Conservation (phyloP, 2,797 vertebrate genomes). For the Microtus agrestis region DNA sequence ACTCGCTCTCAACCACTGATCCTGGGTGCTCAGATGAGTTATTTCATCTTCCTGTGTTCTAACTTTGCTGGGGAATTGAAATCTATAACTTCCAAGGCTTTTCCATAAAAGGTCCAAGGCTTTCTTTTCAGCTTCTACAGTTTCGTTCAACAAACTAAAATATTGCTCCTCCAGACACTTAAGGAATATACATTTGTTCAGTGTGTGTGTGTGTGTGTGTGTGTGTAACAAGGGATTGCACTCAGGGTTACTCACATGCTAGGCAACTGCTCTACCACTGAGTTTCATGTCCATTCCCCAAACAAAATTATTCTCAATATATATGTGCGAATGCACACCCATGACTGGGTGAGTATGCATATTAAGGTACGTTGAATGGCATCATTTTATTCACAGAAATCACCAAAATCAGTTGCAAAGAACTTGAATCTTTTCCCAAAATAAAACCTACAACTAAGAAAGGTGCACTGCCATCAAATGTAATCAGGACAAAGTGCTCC, state of each 20-base stretch:
- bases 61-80: not conserved
- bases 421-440: slow-evolving; percentile 4
- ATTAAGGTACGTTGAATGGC: not conserved
- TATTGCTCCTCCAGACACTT: not conserved
- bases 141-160: slow-evolving; percentile 8
- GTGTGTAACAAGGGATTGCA: not conserved
- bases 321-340: not conserved
- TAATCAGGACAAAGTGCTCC: not conserved
- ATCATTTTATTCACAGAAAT: not conserved
- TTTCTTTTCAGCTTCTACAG: not conserved
- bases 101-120: not conserved
- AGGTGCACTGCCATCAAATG: not conserved
- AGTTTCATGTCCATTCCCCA: not conserved
- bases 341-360: not conserved
- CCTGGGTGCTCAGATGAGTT: not conserved
- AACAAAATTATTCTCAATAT: not conserved
- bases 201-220: not conserved
- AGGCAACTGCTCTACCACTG: not conserved
- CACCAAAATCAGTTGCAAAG: slow-evolving; percentile 11
- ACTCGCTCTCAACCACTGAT: not conserved
- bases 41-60: not conserved
- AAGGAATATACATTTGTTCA: slow-evolving; percentile 37
- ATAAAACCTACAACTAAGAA: slow-evolving; percentile 16
- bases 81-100: not conserved
- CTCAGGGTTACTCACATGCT: not conserved